Evolutionary conservation across 2,113 vertebrate species (phyloP).

Genomic region (Thamnophis sirtalis): DNA sequence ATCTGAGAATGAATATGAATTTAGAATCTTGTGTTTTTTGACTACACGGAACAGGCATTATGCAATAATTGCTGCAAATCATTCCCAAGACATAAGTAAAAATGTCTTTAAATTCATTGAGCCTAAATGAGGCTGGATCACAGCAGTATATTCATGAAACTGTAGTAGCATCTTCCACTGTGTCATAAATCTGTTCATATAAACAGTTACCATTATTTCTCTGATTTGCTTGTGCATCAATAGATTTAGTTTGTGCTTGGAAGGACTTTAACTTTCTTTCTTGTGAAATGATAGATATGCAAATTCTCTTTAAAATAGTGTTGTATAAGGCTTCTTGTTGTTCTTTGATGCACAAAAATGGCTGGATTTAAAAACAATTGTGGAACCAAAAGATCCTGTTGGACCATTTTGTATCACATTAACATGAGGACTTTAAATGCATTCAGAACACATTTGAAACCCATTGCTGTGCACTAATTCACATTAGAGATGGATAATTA

Average conservation of each 20-base stretch:
- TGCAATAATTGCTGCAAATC: neutral
- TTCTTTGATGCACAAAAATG: neutral
- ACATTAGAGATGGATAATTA: neutral
- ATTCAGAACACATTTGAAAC: neutral
- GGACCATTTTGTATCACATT: neutral
- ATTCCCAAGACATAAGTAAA: neutral
- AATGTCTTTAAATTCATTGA: neutral
- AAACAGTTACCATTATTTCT: neutral
- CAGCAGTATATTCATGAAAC: neutral
- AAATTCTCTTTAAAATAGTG: neutral
- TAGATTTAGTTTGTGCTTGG: neutral
- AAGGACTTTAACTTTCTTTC: neutral
- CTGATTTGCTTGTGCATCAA: neutral
- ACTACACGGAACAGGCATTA: neutral
- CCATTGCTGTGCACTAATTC: neutral
- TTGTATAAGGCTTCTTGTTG: neutral
- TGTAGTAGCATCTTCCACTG: neutral
- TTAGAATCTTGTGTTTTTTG: neutral
- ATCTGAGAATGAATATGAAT: neutral
- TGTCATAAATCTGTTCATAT: neutral
- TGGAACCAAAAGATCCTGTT: neutral
- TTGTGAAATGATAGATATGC: neutral
- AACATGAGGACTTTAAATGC: neutral
- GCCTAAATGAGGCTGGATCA: neutral
- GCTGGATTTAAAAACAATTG: neutral